Evolutionary conservation across 1,140 invertebrate genomes (phyloP).

Genomic region (Macrotrachela quadricornifera): DNA sequence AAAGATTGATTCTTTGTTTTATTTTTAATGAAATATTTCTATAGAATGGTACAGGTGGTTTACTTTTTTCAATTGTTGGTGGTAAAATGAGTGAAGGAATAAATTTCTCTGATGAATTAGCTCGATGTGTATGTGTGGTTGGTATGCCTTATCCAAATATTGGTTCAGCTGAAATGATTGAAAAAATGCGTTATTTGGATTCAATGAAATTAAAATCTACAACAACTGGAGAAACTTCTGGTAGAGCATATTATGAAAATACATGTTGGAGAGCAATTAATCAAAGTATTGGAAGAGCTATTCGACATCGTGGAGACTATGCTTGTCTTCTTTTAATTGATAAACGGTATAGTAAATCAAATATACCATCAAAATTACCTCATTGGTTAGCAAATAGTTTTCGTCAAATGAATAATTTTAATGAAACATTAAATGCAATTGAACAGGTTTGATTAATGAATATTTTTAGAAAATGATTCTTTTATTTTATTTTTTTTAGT

Average conservation of each 20-base stretch:
- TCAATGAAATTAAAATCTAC: constrained; percentile 17
- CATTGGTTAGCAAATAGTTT: constrained; percentile 6
- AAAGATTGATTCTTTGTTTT: not conserved
- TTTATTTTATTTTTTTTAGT: too few relatives aligned
- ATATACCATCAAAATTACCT: not conserved
- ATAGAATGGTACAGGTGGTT: constrained; percentile 15
- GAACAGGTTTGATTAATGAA: too few relatives aligned
- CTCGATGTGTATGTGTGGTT: constrained; percentile 65
- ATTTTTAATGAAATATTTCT: too few relatives aligned
- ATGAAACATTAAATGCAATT: too few relatives aligned
- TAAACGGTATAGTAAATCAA: constrained; percentile 41
- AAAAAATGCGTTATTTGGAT: constrained; percentile 79
- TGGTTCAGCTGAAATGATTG: constrained; percentile 60
- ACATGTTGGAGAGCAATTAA: constrained; percentile 91
- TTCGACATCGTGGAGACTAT: constrained; percentile 72
- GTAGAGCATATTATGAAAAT: constrained; percentile 66
- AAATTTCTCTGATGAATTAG: constrained; percentile 76
- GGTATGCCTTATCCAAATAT: constrained; percentile 86
- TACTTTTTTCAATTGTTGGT: constrained; percentile 32
- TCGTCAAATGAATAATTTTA: not conserved
- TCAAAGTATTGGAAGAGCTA: constrained; percentile 77
- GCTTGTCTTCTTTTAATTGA: constrained; percentile 69
- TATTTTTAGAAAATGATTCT: too few relatives aligned
- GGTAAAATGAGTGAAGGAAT: constrained; percentile 92
- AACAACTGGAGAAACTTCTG: constrained; percentile 34